Conservation (phyloP, 2,888 invertebrate genomes). For the Hedychridium roseum region DNA sequence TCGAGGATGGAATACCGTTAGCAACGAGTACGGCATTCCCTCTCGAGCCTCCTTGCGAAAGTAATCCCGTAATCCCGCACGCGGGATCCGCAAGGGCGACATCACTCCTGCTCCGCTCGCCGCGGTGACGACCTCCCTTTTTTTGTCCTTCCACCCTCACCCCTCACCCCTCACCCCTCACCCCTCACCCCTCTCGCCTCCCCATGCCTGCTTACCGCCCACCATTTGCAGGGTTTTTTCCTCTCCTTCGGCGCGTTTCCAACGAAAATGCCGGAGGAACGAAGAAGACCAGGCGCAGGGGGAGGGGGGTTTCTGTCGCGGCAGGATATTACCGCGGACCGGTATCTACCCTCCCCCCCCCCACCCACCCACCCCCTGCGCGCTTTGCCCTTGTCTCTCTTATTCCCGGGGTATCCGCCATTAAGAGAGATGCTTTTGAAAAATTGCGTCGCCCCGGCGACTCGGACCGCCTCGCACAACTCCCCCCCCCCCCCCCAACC, state of each 20-base stretch:
- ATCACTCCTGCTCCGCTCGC: constrained; percentile 6
- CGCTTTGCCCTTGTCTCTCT: constrained; percentile 4
- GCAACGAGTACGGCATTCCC: neutral
- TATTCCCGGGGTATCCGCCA: constrained; percentile 3
- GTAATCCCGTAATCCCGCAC: constrained; percentile 14
- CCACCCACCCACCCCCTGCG: neutral
- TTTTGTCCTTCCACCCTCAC: neutral
- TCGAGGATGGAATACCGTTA: neutral
- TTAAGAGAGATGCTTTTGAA: constrained; percentile 17
- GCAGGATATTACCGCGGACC: constrained; percentile 14
- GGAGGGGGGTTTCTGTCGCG: constrained; percentile 4
- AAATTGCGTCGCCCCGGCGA: constrained; percentile 17
- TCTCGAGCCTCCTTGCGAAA: constrained; percentile 1
- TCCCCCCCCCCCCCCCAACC: constrained; percentile 2
- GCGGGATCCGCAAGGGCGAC: neutral
- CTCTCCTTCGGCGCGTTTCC: neutral
- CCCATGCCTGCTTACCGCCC: neutral
- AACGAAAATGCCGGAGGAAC: neutral
- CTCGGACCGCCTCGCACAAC: too few species aligned
- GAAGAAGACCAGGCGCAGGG: too few species aligned
- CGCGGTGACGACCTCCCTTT: neutral
- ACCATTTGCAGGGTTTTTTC: neutral
- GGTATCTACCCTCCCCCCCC: neutral
- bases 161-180: constrained; percentile 7
- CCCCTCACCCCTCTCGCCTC: neutral